phyloP scores from a whole-genome alignment of 2,888 invertebrate genomes.

The Catocala fraxini region DNA sequence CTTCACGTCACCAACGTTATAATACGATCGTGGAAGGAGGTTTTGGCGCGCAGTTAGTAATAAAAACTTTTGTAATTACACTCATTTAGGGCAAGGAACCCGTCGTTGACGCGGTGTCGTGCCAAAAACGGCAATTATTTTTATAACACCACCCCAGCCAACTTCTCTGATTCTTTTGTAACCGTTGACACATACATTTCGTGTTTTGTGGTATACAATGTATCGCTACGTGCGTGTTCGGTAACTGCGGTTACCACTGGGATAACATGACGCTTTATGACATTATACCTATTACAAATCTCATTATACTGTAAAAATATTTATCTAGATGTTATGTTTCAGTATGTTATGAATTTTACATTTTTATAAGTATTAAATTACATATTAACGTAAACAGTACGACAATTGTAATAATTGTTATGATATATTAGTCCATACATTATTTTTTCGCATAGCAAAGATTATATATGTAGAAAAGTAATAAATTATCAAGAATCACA shows the following conservation, averaged over 20 bases:
- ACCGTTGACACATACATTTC: slow-evolving; percentile 40
- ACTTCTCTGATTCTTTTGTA: slow-evolving; percentile 56
- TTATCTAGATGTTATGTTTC: too few species aligned
- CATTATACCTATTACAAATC: too few species aligned
- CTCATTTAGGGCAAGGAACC: slow-evolving; percentile 82
- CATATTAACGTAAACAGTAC: too few species aligned
- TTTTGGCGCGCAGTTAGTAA: slow-evolving; percentile 83
- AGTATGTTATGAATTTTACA: too few species aligned
- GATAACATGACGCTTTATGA: too few species aligned
- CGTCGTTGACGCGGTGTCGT: slow-evolving; percentile 82
- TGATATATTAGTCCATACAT: too few species aligned
- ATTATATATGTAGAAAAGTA: too few species aligned
- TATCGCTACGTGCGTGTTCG: slow-evolving; percentile 21
- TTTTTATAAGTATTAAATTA: too few species aligned
- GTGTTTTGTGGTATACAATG: slow-evolving; percentile 28
- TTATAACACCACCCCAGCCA: slow-evolving; percentile 69
- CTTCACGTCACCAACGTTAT: slow-evolving; percentile 58
- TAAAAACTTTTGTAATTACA: slow-evolving; percentile 87
- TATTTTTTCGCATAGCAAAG: too few species aligned
- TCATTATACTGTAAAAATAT: too few species aligned
- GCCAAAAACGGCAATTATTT: slow-evolving; percentile 84
- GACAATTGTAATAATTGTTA: too few species aligned
- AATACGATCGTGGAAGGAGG: slow-evolving; percentile 70
- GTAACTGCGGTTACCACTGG: not conserved
- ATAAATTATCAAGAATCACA: too few species aligned